A percentile compares a stretch with the other conserved stretches of the same genome.
Evolutionary conservation across 2,888 invertebrate species (phyloP).

Genomic region (Dascillus cervinus): DNA sequence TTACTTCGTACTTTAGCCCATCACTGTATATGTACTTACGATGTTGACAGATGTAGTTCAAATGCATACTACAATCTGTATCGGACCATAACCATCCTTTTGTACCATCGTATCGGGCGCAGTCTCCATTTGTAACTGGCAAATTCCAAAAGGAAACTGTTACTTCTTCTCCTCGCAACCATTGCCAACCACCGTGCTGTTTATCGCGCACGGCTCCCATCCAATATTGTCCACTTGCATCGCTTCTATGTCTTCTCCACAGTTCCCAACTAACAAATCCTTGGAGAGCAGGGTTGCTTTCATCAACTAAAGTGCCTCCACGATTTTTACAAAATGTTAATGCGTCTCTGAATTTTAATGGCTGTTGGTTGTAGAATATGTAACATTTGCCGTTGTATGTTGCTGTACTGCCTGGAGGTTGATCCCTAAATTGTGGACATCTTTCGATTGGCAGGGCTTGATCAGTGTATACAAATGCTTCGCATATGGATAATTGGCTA

Average conservation of each 20-base stretch:
- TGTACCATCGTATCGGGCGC: conserved; percentile 84
- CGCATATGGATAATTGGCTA: conserved; percentile 80
- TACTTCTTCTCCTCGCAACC: conserved; percentile 83
- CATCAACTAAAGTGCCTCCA: conserved; percentile 65
- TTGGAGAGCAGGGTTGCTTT: conserved; percentile 88
- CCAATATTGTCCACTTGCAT: conserved; percentile 90
- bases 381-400: conserved; percentile 94
- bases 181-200: conserved; percentile 77
- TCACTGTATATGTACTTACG: conserved; percentile 62
- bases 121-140: conserved; percentile 74
- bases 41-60: conserved; percentile 91
- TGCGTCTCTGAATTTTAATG: conserved; percentile 71
- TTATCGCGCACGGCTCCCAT: conserved; percentile 86
- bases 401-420: conserved; percentile 86
- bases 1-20: no score
- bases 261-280: conserved; percentile 93
- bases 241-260: conserved; percentile 84
- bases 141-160: conserved; percentile 89
- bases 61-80: conserved; percentile 73
- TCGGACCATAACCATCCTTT: conserved; percentile 95
- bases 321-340: conserved; percentile 70
- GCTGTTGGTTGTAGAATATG: conserved; percentile 85
- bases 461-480: conserved; percentile 91
- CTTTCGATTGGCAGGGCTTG: conserved; percentile 85
- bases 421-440: conserved; percentile 87